Conservation (phyloP, 37 sponge, comb jelly and placozoan genomes). For the Chondrilla cf. caribensis region DNA sequence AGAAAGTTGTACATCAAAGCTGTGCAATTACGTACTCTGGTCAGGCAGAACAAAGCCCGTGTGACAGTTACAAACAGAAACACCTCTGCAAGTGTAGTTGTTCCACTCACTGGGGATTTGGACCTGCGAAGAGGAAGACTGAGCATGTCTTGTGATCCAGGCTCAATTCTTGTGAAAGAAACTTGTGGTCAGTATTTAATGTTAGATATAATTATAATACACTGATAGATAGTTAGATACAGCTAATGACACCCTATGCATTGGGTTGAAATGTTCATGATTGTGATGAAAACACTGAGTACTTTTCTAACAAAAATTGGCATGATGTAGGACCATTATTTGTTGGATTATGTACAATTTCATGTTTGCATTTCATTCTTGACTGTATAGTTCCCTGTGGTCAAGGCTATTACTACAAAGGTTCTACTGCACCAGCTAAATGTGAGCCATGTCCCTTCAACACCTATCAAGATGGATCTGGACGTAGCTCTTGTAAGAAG, state of each 20-base stretch:
- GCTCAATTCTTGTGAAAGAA: neutral
- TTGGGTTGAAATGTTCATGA: no score
- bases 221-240: no score
- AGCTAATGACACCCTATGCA: no score
- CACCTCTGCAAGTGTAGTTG: neutral
- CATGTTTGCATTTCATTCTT: no score
- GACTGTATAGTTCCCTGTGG: constrained; percentile 25
- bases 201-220: no score
- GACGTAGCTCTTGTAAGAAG: neutral
- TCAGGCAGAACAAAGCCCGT: no score
- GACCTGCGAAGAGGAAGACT: neutral
- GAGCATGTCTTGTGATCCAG: neutral
- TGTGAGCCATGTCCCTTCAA: constrained; percentile 1
- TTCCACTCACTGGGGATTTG: neutral
- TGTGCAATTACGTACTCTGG: no score
- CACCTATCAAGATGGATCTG: neutral
- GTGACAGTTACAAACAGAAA: neutral
- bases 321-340: no score
- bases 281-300: no score
- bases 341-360: no score
- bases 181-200: neutral
- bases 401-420: neutral
- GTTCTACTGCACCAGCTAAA: neutral
- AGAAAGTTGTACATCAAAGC: neutral
- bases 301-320: no score